Percentiles rank a stretch among this genome's conserved stretches.
Conservation (phyloP, 1,140 invertebrate species). For the Lerema accius region DNA sequence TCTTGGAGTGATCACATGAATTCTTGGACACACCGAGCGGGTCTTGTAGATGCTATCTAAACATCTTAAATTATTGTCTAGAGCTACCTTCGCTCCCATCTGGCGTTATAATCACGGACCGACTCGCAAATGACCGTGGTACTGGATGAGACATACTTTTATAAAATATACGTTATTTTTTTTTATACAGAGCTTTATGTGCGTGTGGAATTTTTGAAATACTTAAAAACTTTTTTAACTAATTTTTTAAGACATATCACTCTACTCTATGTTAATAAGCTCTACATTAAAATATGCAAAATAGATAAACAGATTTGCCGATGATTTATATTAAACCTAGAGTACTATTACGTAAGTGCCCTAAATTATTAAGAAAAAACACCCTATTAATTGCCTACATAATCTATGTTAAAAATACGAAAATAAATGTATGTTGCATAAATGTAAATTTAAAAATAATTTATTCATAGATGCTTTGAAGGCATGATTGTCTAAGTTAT, state of each 20-base stretch:
- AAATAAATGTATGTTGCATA: constrained; percentile 12
- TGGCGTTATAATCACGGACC: constrained; percentile 55
- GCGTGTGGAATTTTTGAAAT: too few species aligned
- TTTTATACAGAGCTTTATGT: too few species aligned
- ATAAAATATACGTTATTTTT: background rate
- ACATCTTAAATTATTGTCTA: constrained; percentile 76
- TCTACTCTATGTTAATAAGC: too few species aligned
- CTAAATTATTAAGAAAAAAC: too few species aligned
- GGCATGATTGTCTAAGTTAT: background rate
- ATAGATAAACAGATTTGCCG: too few species aligned
- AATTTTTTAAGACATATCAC: too few species aligned
- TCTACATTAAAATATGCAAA: too few species aligned
- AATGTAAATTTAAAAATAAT: constrained; percentile 15
- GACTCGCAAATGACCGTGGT: constrained; percentile 37
- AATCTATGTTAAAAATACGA: too few species aligned
- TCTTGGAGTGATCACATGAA: constrained; percentile 73
- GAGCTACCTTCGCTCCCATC: constrained; percentile 59
- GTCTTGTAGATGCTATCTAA: constrained; percentile 75
- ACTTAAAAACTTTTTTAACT: too few species aligned
- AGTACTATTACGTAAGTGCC: too few species aligned
- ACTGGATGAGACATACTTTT: constrained; percentile 46
- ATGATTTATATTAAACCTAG: too few species aligned
- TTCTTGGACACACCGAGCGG: constrained; percentile 63
- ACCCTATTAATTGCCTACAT: too few species aligned
- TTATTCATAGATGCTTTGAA: constrained; percentile 24